phyloP scores from a whole-genome alignment of 2,888 invertebrate genomes.

The Agrilus cyanescens region DNA sequence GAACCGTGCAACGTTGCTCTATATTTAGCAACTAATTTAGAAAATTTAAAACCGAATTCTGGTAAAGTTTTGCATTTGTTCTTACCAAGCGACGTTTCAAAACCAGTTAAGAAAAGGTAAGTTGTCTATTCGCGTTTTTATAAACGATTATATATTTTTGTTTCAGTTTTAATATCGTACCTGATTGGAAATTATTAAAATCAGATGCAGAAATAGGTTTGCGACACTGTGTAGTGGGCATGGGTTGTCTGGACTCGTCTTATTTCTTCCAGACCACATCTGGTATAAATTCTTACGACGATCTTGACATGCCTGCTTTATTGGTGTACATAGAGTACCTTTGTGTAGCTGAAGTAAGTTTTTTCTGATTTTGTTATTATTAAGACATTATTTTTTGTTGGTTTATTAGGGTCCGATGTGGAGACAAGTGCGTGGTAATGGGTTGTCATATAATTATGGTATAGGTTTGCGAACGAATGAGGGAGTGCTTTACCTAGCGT shows the following conservation, averaged over 20 bases:
- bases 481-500: constrained; percentile 58
- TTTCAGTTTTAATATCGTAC: constrained; percentile 27
- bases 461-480: constrained; percentile 52
- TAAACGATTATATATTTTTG: not conserved
- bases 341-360: constrained; percentile 63
- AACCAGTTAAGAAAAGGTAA: not conserved
- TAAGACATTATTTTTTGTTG: too few relatives aligned
- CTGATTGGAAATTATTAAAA: constrained; percentile 35
- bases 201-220: constrained; percentile 27
- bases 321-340: constrained; percentile 75
- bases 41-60: constrained; percentile 43
- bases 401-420: constrained; percentile 71
- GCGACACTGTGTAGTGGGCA: constrained; percentile 58
- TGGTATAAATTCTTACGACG: constrained; percentile 49
- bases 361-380: too few relatives aligned
- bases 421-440: constrained; percentile 76
- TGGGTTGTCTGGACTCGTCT: constrained; percentile 72
- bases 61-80: constrained; percentile 27
- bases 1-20: constrained; percentile 50
- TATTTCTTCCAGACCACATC: constrained; percentile 57
- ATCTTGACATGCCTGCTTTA: constrained; percentile 59
- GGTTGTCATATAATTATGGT: constrained; percentile 70
- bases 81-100: constrained; percentile 13
- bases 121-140: not conserved
- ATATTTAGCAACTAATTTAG: constrained; percentile 62